Evolutionary conservation across 2,797 vertebrate genomes (phyloP).

Genomic region (Gastrophryne carolinensis): DNA sequence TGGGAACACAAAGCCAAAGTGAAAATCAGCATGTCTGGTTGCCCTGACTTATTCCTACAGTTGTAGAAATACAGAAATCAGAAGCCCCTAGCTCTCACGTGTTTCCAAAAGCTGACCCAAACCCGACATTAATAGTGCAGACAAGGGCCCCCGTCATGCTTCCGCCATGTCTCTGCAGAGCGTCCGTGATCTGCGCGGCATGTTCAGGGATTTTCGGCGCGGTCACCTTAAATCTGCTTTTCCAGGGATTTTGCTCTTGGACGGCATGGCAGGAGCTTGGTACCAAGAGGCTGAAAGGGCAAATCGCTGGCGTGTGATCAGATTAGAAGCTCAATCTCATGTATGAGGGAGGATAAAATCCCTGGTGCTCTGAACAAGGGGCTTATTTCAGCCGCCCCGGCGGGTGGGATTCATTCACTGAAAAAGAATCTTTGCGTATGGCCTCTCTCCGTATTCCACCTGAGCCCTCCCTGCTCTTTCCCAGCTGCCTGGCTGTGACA

Average conservation of each 20-base stretch:
- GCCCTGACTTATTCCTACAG: too few relatives aligned
- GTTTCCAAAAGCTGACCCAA: too few relatives aligned
- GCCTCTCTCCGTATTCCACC: too few relatives aligned
- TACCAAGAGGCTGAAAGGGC: slow-evolving; percentile 62
- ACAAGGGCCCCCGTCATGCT: too few relatives aligned
- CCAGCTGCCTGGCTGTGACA: too few relatives aligned
- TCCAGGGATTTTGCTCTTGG: slow-evolving; percentile 53
- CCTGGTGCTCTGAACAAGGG: slow-evolving; percentile 59
- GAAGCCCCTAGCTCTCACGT: too few relatives aligned
- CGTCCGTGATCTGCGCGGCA: not conserved
- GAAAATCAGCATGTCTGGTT: too few relatives aligned
- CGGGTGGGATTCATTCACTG: not conserved
- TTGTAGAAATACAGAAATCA: too few relatives aligned
- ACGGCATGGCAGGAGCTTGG: slow-evolving; percentile 56
- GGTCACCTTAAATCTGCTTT: slow-evolving; percentile 63
- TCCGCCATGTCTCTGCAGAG: not conserved
- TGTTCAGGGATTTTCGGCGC: slow-evolving; percentile 46
- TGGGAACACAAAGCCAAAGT: too few relatives aligned
- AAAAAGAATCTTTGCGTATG: not conserved
- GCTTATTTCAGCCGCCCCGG: slow-evolving; percentile 56
- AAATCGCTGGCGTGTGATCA: slow-evolving; percentile 88
- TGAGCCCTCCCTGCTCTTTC: too few relatives aligned
- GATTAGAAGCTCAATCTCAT: slow-evolving; percentile 69
- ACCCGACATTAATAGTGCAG: too few relatives aligned
- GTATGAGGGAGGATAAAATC: slow-evolving; percentile 57